Conservation (phyloP, 2,888 invertebrate species). For the Antheraea assamensis region DNA sequence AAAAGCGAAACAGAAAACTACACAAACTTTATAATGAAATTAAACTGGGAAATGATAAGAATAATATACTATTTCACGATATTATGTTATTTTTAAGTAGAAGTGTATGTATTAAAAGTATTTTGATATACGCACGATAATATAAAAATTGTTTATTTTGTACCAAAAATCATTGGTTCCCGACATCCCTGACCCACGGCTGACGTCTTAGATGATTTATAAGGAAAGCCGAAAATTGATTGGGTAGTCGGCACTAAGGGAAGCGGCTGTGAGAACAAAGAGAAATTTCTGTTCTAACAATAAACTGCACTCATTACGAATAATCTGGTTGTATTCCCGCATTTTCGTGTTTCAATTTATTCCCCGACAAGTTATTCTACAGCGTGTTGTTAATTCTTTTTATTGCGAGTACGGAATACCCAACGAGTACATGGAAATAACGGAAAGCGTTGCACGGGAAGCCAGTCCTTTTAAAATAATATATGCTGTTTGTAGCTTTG, state of each 20-base stretch:
- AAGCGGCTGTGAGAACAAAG: slow-evolving; percentile 63
- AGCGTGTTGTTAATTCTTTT: background rate
- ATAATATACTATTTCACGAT: background rate
- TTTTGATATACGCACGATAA: slow-evolving; percentile 5
- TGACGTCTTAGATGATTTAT: slow-evolving; percentile 72
- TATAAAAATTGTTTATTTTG: slow-evolving; percentile 1
- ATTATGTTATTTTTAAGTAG: background rate
- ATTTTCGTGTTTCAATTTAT: slow-evolving; percentile 19
- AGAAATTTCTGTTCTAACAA: slow-evolving; percentile 32
- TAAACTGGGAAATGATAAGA: background rate
- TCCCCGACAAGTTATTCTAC: background rate
- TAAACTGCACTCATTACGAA: slow-evolving; percentile 44
- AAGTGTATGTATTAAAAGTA: background rate
- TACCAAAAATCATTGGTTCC: slow-evolving; percentile 21
- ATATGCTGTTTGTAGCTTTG: background rate
- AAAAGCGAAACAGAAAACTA: background rate
- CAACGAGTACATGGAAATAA: slow-evolving; percentile 3
- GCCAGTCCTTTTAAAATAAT: slow-evolving; percentile 2
- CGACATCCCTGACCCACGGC: slow-evolving; percentile 39
- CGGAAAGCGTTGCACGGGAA: background rate
- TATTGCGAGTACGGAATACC: background rate
- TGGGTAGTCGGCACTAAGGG: slow-evolving; percentile 54
- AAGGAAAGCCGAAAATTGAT: slow-evolving; percentile 70
- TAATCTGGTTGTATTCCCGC: slow-evolving; percentile 32
- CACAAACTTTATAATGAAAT: background rate